A percentile compares a stretch with the other conserved stretches of the same genome.
phyloP scores from a whole-genome alignment of 64 coral and sea anemone genomes.

The Montipora cactus region DNA sequence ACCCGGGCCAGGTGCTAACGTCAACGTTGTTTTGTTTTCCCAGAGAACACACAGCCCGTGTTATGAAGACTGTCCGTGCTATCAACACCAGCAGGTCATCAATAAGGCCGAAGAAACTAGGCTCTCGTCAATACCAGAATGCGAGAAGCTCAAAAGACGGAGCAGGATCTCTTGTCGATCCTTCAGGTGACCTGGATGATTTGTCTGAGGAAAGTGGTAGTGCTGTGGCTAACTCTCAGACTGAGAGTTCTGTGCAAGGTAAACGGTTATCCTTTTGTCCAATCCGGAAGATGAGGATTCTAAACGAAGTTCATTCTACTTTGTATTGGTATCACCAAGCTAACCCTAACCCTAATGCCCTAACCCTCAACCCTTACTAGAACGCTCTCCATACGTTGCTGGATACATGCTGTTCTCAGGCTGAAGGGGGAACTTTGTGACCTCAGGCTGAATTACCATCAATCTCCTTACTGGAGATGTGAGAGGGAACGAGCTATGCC shows the following conservation, averaged over 20 bases:
- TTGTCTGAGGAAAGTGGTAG: neutral
- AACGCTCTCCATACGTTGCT: too few species aligned
- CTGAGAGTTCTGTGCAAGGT: conserved; percentile 4
- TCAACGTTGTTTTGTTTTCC: neutral
- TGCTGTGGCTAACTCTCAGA: neutral
- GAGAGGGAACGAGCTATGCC: too few species aligned
- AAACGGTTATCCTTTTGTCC: neutral
- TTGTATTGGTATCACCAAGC: too few species aligned
- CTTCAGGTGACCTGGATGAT: neutral
- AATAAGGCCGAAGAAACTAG: neutral
- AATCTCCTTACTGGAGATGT: too few species aligned
- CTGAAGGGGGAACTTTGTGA: too few species aligned
- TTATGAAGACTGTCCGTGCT: conserved; percentile 77
- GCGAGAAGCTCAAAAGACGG: neutral
- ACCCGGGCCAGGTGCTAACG: too few species aligned
- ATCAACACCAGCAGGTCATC: conserved; percentile 34
- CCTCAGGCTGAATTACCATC: too few species aligned
- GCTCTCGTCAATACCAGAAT: neutral
- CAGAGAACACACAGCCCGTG: conserved; percentile 75
- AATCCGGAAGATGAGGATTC: too few species aligned
- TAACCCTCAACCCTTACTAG: too few species aligned
- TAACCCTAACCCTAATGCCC: too few species aligned
- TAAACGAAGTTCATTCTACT: neutral
- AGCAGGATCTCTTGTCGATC: neutral
- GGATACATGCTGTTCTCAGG: too few species aligned